Percentiles rank a stretch among this genome's conserved stretches.
Evolutionary conservation across 1,140 invertebrate genomes (phyloP).

Genomic region (Camponotus floridanus): DNA sequence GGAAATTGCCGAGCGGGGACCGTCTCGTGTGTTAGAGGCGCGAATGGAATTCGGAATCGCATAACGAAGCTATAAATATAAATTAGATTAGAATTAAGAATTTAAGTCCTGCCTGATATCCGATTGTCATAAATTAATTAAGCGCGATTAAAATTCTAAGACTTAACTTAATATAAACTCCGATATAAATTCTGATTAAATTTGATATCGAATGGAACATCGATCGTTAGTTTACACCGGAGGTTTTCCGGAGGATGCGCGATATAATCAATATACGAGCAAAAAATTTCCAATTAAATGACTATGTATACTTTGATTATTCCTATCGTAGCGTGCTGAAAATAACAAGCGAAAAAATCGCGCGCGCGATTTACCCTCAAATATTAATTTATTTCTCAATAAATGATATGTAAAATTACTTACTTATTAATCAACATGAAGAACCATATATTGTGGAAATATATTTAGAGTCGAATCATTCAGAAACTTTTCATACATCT

Average conservation of each 20-base stretch:
- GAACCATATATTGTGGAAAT: background rate
- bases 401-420: background rate
- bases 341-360: background rate
- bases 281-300: conserved; percentile 1
- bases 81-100: conserved; percentile 37
- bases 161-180: background rate
- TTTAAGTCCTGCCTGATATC: background rate
- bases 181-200: conserved; percentile 44
- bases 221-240: background rate
- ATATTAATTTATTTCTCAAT: background rate
- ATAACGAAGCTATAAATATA: conserved; percentile 70
- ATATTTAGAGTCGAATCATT: background rate
- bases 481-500: conserved; percentile 3
- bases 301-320: background rate
- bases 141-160: conserved; percentile 3
- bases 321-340: background rate
- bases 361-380: background rate
- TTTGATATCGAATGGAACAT: background rate
- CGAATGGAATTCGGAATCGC: conserved; percentile 39
- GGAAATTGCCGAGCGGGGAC: conserved; percentile 42
- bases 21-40: conserved; percentile 8
- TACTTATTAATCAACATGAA: background rate
- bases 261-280: background rate
- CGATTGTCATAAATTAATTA: background rate
- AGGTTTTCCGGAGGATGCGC: background rate